phyloP scores from a whole-genome alignment of 2,888 invertebrate species.

The Trilocha varians region DNA sequence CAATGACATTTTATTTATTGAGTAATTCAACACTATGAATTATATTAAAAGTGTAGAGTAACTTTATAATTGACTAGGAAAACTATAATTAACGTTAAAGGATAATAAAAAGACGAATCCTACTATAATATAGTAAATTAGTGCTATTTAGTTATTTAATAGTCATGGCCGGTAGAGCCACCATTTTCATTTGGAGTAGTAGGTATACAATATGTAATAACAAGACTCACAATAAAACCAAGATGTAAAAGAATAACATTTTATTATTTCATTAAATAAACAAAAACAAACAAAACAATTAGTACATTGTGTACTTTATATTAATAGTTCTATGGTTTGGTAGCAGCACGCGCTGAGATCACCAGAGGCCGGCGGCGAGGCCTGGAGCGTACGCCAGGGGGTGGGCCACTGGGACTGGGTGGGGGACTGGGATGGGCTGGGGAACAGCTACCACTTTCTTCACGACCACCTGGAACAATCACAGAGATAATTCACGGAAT shows the following conservation, averaged over 20 bases:
- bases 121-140: no score
- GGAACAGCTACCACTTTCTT: conserved; percentile 27
- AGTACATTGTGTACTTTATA: conserved; percentile 1
- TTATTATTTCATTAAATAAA: not conserved
- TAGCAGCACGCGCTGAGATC: conserved; percentile 9
- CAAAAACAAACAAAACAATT: not conserved
- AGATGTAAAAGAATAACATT: not conserved
- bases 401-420: conserved; percentile 36
- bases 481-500: not conserved
- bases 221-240: not conserved
- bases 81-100: no score
- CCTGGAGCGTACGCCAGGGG: conserved; percentile 28
- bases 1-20: no score
- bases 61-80: no score
- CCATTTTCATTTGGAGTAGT: no score
- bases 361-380: conserved; percentile 39
- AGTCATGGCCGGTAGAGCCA: no score
- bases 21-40: no score
- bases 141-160: no score
- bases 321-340: conserved; percentile 6
- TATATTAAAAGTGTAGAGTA: no score
- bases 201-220: no score
- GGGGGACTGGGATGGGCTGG: conserved; percentile 37
- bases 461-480: conserved; percentile 4
- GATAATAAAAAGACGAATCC: no score